Evolutionary conservation across 2,888 invertebrate genomes (phyloP).

Genomic region (Scrobipalpa costella): DNA sequence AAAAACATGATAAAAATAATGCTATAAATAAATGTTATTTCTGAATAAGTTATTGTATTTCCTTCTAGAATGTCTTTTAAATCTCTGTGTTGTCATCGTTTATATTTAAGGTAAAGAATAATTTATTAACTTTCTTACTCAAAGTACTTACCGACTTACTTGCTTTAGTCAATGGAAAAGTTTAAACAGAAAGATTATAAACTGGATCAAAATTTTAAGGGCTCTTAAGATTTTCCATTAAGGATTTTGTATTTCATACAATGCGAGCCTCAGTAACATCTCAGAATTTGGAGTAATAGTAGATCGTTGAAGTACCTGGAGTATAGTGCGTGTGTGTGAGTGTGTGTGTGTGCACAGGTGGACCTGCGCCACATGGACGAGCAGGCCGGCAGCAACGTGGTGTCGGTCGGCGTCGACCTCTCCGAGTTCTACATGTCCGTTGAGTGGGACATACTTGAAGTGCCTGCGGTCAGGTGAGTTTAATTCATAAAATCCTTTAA

Average conservation of each 20-base stretch:
- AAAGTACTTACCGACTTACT: conserved; percentile 5
- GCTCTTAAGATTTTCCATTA: conserved; percentile 21
- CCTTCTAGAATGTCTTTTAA: conserved; percentile 20
- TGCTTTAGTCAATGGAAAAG: conserved; percentile 14
- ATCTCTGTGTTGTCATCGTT: conserved; percentile 20
- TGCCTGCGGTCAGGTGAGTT: conserved; percentile 92
- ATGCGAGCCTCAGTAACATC: background rate
- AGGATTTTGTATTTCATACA: background rate
- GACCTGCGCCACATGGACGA: conserved; percentile 96
- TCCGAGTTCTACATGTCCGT: conserved; percentile 99
- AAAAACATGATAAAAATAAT: conserved; percentile 15
- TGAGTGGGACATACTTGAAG: conserved; percentile 99
- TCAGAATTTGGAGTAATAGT: background rate
- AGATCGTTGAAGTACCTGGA: background rate
- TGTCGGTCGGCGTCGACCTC: conserved; percentile 96
- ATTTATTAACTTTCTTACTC: conserved; percentile 8
- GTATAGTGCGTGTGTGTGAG: conserved; percentile 10
- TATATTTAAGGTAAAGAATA: conserved; percentile 17
- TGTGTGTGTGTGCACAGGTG: conserved; percentile 83
- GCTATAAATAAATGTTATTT: conserved; percentile 9
- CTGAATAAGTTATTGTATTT: conserved; percentile 9
- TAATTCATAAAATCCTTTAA: too few relatives aligned
- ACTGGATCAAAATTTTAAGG: conserved; percentile 14
- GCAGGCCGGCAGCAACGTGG: conserved; percentile 92
- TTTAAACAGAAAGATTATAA: background rate